phyloP scores from a whole-genome alignment of 2,888 invertebrate genomes.

The Drosophila fungiperda region DNA sequence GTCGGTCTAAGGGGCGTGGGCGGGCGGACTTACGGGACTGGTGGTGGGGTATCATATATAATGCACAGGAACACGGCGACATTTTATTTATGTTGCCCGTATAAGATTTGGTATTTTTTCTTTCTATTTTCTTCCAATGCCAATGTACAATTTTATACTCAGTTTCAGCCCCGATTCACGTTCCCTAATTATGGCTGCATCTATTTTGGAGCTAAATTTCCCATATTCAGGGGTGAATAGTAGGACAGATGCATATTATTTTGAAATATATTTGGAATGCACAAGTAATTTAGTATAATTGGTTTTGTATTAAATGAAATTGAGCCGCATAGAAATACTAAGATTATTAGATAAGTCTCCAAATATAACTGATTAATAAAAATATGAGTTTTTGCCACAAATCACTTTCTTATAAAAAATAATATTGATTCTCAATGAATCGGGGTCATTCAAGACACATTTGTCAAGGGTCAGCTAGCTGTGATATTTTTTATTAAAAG shows the following conservation, averaged over 20 bases:
- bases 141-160: conserved; percentile 32
- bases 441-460: conserved; percentile 12
- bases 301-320: neutral
- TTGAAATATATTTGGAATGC: neutral
- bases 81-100: conserved; percentile 53
- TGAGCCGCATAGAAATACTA: too few species aligned
- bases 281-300: neutral
- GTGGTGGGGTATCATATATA: neutral
- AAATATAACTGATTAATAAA: neutral
- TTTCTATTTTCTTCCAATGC: conserved; percentile 7
- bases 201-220: conserved; percentile 36
- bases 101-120: conserved; percentile 20
- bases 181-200: conserved; percentile 26
- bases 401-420: neutral
- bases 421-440: conserved; percentile 2
- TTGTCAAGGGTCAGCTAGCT: conserved; percentile 1
- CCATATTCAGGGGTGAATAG: conserved; percentile 1
- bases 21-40: neutral
- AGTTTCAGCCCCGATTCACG: neutral
- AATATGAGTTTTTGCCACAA: neutral
- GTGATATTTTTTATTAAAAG: neutral
- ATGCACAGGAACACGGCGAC: conserved; percentile 26
- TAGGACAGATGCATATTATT: neutral
- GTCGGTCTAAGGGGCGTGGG: neutral
- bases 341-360: neutral